Evolutionary conservation across 2,797 vertebrate genomes (phyloP).

Genomic region (Emydoidea blandingii): DNA sequence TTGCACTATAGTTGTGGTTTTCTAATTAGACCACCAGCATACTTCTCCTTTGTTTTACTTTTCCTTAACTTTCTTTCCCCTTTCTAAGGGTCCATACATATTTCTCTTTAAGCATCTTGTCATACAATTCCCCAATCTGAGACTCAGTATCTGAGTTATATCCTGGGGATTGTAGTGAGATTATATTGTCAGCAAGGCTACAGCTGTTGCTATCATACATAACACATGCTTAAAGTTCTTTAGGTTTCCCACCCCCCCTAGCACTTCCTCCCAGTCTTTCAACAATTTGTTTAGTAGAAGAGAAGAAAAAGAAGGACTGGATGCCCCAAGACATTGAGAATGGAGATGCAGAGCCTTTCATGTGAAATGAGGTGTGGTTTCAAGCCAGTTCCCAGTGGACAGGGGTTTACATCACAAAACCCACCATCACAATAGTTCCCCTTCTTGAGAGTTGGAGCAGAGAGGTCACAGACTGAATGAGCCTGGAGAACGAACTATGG

Average conservation of each 20-base stretch:
- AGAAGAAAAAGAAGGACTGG: rapidly evolving
- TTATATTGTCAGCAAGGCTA: conserved; percentile 58
- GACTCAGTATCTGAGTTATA: conserved; percentile 55
- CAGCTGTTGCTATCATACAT: not conserved
- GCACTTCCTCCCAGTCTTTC: not conserved
- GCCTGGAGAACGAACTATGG: not conserved
- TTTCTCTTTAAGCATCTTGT: conserved; percentile 35
- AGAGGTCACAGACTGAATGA: not conserved
- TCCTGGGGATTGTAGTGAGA: conserved; percentile 52
- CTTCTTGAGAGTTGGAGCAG: not conserved
- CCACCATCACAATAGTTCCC: not conserved
- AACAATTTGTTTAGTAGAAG: not conserved
- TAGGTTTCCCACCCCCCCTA: not conserved
- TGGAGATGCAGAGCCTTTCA: not conserved
- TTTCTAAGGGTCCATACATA: conserved; percentile 20
- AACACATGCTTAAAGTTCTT: not conserved
- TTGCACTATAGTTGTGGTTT: not conserved
- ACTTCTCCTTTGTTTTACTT: conserved; percentile 34
- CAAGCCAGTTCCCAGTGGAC: not conserved
- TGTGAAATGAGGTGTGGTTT: conserved; percentile 3
- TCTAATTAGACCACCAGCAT: conserved; percentile 36
- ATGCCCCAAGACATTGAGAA: not conserved
- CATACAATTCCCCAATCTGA: conserved; percentile 19
- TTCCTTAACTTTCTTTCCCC: conserved; percentile 17
- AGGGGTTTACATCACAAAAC: not conserved